Evolutionary conservation across 1,140 invertebrate genomes (phyloP).

Genomic region (Drosophila pandora): DNA sequence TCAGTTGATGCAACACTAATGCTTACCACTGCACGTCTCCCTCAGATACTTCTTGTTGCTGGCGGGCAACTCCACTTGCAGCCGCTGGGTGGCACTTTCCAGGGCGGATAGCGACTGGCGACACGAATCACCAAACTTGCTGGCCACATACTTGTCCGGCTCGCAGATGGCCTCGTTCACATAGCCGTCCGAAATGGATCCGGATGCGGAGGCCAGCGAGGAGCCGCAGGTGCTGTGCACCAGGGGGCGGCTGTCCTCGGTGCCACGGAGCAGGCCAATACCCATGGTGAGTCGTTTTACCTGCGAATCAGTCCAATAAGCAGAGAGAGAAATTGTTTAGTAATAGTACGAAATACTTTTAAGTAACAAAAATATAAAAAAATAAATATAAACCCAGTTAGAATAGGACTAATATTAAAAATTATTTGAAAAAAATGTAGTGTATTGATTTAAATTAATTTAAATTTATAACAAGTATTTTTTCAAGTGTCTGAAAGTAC

Average conservation of each 20-base stretch:
- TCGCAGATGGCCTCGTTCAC: conserved; percentile 89
- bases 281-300: conserved; percentile 83
- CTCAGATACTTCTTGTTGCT: conserved; percentile 76
- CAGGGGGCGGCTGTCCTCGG: conserved; percentile 87
- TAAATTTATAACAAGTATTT: background rate
- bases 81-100: conserved; percentile 68
- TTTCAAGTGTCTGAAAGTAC: conserved; percentile 2
- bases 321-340: background rate
- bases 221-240: conserved; percentile 85
- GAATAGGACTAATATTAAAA: too few species aligned
- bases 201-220: conserved; percentile 84
- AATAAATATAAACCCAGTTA: too few species aligned
- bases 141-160: conserved; percentile 84
- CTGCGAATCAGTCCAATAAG: conserved; percentile 42
- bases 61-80: conserved; percentile 64
- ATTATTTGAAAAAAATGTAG: background rate
- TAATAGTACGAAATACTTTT: background rate
- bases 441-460: background rate
- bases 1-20: background rate
- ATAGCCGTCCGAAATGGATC: conserved; percentile 88
- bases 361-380: background rate
- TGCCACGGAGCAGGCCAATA: conserved; percentile 76
- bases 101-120: conserved; percentile 81
- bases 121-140: conserved; percentile 83
- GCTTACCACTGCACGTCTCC: conserved; percentile 80